These are phyloP conservation scores for Endotricha flammealis DNA, from an alignment of 2,888 invertebrate species.

Conservation along the genomic window DNA sequence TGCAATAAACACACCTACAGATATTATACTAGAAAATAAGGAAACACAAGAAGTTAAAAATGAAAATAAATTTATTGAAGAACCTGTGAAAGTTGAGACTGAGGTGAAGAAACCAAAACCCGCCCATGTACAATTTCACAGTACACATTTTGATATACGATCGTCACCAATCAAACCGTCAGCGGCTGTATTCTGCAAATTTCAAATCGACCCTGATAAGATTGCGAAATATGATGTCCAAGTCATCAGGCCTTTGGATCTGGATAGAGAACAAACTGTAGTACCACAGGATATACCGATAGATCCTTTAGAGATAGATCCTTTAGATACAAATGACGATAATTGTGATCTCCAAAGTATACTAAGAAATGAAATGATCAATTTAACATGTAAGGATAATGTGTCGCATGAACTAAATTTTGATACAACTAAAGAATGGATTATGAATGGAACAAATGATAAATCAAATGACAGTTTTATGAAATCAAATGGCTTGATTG, in stretches of 20 bases:
- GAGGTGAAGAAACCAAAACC: conserved; percentile 30
- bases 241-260: conserved; percentile 47
- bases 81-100: conserved; percentile 5
- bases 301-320: not conserved
- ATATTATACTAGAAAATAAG: conserved; percentile 1
- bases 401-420: conserved; percentile 35
- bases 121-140: conserved; percentile 52
- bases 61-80: not conserved
- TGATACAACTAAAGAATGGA: conserved; percentile 42
- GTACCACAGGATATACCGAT: conserved; percentile 3
- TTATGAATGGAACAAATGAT: conserved; percentile 40
- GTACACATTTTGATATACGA: conserved; percentile 66
- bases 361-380: conserved; percentile 42
- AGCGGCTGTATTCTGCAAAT: conserved; percentile 58
- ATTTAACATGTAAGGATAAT: conserved; percentile 40
- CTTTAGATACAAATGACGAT: conserved; percentile 11
- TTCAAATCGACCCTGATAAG: conserved; percentile 62
- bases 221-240: conserved; percentile 55
- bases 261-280: conserved; percentile 24
- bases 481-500: conserved; percentile 46
- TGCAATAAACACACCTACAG: conserved; percentile 14
- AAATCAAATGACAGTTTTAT: conserved; percentile 48
- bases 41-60: not conserved
- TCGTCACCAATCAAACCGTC: conserved; percentile 68
- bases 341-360: conserved; percentile 34